phyloP scores from a whole-genome alignment of 2,888 invertebrate species.

The Mycalesis mineus region DNA sequence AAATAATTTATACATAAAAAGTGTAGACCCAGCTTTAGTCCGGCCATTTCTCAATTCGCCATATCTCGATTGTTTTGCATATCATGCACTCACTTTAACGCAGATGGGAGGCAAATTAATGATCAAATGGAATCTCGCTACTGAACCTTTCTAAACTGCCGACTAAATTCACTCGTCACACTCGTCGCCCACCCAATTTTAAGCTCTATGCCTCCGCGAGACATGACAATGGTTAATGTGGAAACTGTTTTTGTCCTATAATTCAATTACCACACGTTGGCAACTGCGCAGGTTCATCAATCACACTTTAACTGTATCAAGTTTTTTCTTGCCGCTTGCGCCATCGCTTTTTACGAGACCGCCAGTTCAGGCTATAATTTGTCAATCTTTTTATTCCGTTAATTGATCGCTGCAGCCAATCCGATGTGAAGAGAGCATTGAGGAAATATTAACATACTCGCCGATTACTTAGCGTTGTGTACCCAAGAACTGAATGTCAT shows the following conservation, averaged over 20 bases:
- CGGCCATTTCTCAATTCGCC: constrained; percentile 41
- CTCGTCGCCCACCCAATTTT: constrained; percentile 37
- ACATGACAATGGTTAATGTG: constrained; percentile 39
- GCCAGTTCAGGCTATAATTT: constrained; percentile 58
- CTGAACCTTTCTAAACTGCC: constrained; percentile 42
- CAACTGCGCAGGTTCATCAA: constrained; percentile 62
- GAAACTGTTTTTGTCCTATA: constrained; percentile 54
- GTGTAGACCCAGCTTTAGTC: constrained; percentile 11
- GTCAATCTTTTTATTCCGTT: constrained; percentile 66
- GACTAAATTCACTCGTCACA: constrained; percentile 35
- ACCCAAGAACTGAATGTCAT: constrained; percentile 70
- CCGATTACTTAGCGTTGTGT: constrained; percentile 41
- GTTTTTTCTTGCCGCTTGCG: constrained; percentile 52
- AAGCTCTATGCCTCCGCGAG: constrained; percentile 44
- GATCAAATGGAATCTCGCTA: constrained; percentile 63
- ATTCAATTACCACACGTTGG: constrained; percentile 69
- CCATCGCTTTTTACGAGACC: constrained; percentile 52
- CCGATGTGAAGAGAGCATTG: constrained; percentile 26
- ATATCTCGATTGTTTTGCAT: constrained; percentile 74
- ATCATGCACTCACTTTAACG: constrained; percentile 52
- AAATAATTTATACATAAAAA: background rate
- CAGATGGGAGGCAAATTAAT: constrained; percentile 66
- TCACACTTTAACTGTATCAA: constrained; percentile 75
- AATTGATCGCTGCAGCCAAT: constrained; percentile 49
- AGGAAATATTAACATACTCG: constrained; percentile 55